These are phyloP conservation scores for Arctocebus calabarensis DNA, from an alignment of 2,797 vertebrate species.

Conservation along the genomic window DNA sequence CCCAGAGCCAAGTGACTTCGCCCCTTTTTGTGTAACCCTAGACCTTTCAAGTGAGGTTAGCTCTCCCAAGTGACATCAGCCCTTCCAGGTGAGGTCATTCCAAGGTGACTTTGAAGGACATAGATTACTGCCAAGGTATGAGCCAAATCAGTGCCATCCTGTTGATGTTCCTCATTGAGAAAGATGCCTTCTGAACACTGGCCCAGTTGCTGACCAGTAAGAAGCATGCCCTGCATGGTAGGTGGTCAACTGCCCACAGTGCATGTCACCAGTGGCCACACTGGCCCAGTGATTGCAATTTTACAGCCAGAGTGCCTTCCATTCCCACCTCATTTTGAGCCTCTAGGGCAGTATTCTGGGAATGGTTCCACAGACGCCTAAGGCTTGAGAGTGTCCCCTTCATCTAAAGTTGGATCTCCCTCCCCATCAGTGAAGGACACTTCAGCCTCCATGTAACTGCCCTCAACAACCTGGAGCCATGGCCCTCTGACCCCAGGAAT, in stretches of 20 bases:
- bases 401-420: not conserved
- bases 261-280: not conserved
- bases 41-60: not conserved
- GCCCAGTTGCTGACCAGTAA: conserved; percentile 92
- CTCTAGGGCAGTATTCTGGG: not conserved
- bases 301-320: not conserved
- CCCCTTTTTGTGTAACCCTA: not conserved
- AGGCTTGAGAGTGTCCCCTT: not conserved
- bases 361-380: not conserved
- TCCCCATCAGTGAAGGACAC: not conserved
- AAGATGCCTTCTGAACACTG: conserved; percentile 92
- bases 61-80: not conserved
- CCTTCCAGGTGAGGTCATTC: not conserved
- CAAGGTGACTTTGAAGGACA: conserved; percentile 87
- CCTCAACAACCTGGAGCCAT: not conserved
- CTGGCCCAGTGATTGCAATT: not conserved
- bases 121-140: conserved; percentile 94
- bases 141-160: conserved; percentile 94
- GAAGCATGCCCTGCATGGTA: conserved; percentile 92
- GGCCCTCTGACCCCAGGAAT: not conserved
- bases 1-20: not conserved
- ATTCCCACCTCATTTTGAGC: not conserved
- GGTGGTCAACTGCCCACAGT: conserved; percentile 45
- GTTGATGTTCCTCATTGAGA: conserved; percentile 94
- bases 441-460: not conserved